phyloP scores from a whole-genome alignment of 2,888 invertebrate genomes.

The Drosophila diplacantha region DNA sequence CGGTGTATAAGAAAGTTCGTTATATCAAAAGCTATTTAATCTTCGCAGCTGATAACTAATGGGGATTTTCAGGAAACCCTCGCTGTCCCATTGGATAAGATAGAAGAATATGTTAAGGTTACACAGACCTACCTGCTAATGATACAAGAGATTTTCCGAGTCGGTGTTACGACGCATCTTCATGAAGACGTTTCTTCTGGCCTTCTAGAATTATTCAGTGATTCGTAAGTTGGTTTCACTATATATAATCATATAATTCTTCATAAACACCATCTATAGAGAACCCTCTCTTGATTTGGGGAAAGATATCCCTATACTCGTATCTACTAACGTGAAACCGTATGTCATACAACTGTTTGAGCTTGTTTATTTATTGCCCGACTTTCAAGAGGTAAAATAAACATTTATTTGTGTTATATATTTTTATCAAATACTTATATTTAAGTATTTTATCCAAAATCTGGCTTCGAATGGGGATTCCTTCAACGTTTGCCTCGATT shows the following conservation, averaged over 20 bases:
- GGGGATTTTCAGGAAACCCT: slow-evolving; percentile 32
- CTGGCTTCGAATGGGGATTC: slow-evolving; percentile 2
- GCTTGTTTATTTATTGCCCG: slow-evolving; percentile 45
- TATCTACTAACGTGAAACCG: slow-evolving; percentile 43
- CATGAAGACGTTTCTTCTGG: slow-evolving; percentile 38
- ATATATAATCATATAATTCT: too few relatives aligned
- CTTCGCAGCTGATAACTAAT: too few relatives aligned
- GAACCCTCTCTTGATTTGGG: slow-evolving; percentile 12
- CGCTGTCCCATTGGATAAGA: slow-evolving; percentile 38
- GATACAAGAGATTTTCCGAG: slow-evolving; percentile 47
- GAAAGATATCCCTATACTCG: slow-evolving; percentile 19
- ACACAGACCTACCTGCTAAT: slow-evolving; percentile 57
- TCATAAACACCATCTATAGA: slow-evolving; percentile 34
- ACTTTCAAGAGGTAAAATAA: slow-evolving; percentile 46
- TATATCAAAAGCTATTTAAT: background rate
- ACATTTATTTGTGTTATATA: background rate
- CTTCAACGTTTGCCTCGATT: slow-evolving; percentile 43
- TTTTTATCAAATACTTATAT: slow-evolving; percentile 1
- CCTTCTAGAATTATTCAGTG: slow-evolving; percentile 30
- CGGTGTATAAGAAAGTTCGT: slow-evolving; percentile 38
- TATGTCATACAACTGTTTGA: slow-evolving; percentile 39
- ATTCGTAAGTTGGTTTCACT: slow-evolving; percentile 41
- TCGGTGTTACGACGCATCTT: slow-evolving; percentile 66
- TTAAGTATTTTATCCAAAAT: slow-evolving; percentile 39
- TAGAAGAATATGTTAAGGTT: slow-evolving; percentile 57